Base-by-base conservation (phyloP, 2,113 vertebrate genomes). In the Benitochromis conjunctus region DNA sequence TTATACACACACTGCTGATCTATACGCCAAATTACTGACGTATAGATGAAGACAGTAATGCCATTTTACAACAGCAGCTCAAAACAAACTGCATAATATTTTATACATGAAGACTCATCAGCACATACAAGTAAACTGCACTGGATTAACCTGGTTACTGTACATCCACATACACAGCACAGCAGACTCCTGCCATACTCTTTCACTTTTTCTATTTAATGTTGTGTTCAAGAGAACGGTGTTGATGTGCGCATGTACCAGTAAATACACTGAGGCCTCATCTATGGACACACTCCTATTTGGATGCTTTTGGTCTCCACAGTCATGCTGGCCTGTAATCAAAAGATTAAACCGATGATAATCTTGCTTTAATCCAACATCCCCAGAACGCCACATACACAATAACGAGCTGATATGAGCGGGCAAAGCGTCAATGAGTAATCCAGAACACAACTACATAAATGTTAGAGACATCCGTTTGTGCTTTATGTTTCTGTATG, bases 291-390 rank as follows among this genome's bases (percentile, higher is more conserved):
- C 94, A 34, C 96, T 98, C 94, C 98, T 97, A 93, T 96, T 97
- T 7, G 86, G 88, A 85, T 96, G 94, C 90, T 93, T 80, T 91
- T 96, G 96, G 92, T 97, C 97, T 86, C 97, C 97, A 95, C 99
- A 99, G 94, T 99, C 98, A 92, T 98, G 96, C 89, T 98, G 97
- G 81, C 99, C 99, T 99, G 81, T 7, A 88, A 90, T 21, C 54
- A 90, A 14, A 86, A 57, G 1, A 64, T 53, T 34, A 86, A 64
- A 51, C 21, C 4, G 34, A 74, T 74, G 69, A 74, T 19, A 48
- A 74, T 74, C 69, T 74, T 16, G 2, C 69, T 29, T 74, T 48
- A 51, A 74, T 51, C 69, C 64, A 43, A 69, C 19, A 16, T 69
- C 38, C 9, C 24, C 16, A 29, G 16, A 31, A 19, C 43, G 11